Evolutionary conservation across 2,113 vertebrate genomes (phyloP).

Genomic region (Leptosomus discolor): DNA sequence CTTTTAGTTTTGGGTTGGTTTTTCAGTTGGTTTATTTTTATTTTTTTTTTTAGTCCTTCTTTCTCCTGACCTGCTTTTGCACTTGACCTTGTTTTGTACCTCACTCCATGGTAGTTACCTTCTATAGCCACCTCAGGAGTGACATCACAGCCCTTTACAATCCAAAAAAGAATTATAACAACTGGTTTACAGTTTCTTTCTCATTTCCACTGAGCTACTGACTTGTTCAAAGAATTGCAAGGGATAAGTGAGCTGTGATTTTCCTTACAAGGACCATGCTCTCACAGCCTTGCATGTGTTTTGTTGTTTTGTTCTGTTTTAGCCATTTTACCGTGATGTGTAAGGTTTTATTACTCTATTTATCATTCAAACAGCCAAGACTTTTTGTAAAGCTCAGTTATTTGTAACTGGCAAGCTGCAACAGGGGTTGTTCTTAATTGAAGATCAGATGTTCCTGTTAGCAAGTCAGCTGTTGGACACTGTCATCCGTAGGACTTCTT

Average conservation of each 20-base stretch:
- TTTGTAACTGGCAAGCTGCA: not conserved
- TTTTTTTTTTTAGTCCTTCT: not conserved
- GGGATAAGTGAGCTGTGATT: not conserved
- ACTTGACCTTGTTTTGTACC: not conserved
- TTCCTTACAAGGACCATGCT: not conserved
- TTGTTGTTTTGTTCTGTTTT: not conserved
- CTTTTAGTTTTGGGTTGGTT: not conserved
- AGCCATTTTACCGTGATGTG: not conserved
- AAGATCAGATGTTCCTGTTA: not conserved
- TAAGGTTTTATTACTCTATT: conserved; percentile 17
- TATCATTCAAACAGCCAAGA: conserved; percentile 6
- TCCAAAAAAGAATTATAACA: not conserved
- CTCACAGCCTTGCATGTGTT: not conserved
- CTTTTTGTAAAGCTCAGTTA: not conserved
- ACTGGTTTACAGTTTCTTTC: not conserved
- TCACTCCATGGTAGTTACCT: not conserved
- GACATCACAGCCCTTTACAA: not conserved
- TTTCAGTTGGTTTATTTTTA: not conserved
- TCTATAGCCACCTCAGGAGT: not conserved
- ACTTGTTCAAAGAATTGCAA: not conserved
- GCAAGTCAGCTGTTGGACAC: not conserved
- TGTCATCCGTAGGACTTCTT: not conserved
- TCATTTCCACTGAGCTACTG: not conserved
- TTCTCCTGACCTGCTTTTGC: not conserved
- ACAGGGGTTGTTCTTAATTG: not conserved